These are phyloP conservation scores for Geothlypis trichas DNA, from an alignment of 2,113 vertebrate species.

Conservation along the genomic window DNA sequence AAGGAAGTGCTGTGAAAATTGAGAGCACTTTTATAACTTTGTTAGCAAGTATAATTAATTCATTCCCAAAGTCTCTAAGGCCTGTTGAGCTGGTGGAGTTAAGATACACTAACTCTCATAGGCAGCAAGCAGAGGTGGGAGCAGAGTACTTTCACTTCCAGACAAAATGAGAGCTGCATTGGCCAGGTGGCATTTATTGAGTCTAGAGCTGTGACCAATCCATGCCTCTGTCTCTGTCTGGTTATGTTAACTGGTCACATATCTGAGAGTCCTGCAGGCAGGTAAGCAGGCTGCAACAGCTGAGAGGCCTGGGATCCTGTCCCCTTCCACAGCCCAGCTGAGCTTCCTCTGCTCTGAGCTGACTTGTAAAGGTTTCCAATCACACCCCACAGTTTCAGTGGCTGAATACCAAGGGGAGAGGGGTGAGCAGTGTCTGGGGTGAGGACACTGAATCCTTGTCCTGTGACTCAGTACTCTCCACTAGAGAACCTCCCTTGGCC, in stretches of 20 bases:
- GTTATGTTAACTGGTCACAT: fast-evolving
- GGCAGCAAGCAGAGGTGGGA: neutral
- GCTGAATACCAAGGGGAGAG: neutral
- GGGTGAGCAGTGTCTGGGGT: neutral
- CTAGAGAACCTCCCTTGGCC: neutral
- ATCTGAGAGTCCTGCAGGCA: neutral
- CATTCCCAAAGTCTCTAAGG: neutral
- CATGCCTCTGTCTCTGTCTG: neutral
- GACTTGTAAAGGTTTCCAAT: neutral
- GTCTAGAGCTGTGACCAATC: neutral
- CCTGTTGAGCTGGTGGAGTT: neutral
- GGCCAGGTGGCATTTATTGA: neutral
- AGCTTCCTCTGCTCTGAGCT: neutral
- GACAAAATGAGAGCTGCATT: neutral
- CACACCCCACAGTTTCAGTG: neutral
- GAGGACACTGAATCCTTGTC: neutral
- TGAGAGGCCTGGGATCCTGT: neutral
- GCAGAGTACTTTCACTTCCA: neutral
- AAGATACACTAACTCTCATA: neutral
- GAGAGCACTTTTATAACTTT: neutral
- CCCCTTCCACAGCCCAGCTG: neutral
- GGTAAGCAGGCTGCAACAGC: neutral
- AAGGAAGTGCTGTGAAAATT: neutral
- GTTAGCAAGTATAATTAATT: neutral
- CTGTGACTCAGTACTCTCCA: neutral